These are phyloP conservation scores for Steinernema feltiae DNA, from an alignment of 1,140 invertebrate species.

Conservation along the genomic window DNA sequence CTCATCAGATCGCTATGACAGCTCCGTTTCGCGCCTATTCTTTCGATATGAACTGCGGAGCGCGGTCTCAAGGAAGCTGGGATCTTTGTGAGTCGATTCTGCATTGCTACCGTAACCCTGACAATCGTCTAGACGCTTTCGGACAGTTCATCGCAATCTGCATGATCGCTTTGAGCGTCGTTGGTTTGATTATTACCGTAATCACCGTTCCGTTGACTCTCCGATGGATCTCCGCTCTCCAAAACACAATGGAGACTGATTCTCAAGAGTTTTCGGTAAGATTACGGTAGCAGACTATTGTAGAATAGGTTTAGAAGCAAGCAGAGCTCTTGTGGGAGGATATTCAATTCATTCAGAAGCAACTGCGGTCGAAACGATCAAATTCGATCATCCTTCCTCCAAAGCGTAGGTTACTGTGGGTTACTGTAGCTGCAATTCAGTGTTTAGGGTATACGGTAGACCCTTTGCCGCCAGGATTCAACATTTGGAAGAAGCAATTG, in stretches of 20 bases:
- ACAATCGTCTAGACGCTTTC: not conserved
- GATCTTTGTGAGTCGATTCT: not conserved
- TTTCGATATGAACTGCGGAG: not conserved
- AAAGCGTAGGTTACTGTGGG: not conserved
- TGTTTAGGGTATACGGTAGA: not conserved
- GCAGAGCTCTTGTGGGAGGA: not conserved
- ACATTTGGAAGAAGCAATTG: not conserved
- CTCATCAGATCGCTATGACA: not conserved
- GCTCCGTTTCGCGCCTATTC: not conserved
- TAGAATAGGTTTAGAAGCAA: not conserved
- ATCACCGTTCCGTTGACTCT: not conserved
- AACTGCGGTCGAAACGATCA: not conserved
- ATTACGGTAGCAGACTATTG: too few species aligned
- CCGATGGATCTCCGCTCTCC: not conserved
- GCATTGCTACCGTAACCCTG: not conserved
- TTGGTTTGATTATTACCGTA: not conserved
- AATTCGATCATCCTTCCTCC: not conserved
- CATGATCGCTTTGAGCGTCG: not conserved
- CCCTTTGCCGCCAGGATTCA: not conserved
- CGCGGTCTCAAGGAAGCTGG: not conserved
- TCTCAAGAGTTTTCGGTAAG: not conserved
- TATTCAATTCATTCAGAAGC: constrained; percentile 2
- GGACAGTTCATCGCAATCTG: not conserved
- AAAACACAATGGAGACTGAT: not conserved
- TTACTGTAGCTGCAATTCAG: too few species aligned